phyloP scores from a whole-genome alignment of 2,113 vertebrate species.

The Seriola dumerili region DNA sequence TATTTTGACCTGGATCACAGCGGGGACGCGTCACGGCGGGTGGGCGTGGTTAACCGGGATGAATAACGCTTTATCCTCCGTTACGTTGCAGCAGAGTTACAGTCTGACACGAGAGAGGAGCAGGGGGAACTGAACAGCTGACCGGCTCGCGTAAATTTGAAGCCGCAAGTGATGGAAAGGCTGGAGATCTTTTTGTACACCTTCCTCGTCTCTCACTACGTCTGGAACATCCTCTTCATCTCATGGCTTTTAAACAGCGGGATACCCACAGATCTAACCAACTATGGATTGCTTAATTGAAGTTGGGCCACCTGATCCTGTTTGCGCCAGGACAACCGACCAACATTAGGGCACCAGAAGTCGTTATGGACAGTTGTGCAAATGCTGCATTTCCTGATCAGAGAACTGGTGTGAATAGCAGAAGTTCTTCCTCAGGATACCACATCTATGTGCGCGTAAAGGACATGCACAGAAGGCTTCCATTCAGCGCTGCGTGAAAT shows the following conservation, averaged over 20 bases:
- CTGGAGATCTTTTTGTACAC: constrained; percentile 19
- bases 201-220: constrained; percentile 46
- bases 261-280: constrained; percentile 10
- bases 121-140: neutral
- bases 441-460: constrained; percentile 50
- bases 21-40: constrained; percentile 67
- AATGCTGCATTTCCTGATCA: constrained; percentile 39
- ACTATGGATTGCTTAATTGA: constrained; percentile 72
- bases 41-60: constrained; percentile 66
- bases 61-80: constrained; percentile 40
- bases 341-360: constrained; percentile 37
- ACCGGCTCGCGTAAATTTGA: neutral
- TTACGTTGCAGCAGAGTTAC: constrained; percentile 60
- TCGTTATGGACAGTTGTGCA: constrained; percentile 65
- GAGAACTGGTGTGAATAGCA: constrained; percentile 42
- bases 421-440: constrained; percentile 28
- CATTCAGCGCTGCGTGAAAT: constrained; percentile 18
- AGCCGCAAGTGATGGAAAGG: constrained; percentile 55
- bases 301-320: constrained; percentile 72
- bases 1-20: constrained; percentile 44
- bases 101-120: constrained; percentile 41
- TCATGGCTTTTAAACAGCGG: constrained; percentile 9
- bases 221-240: constrained; percentile 23
- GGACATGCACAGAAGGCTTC: constrained; percentile 35
- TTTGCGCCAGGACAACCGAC: constrained; percentile 47